A percentile compares a stretch with the other conserved stretches of the same genome.
These are phyloP conservation scores for Xiphydria camelus DNA, from an alignment of 2,888 invertebrate genomes.

Conservation along the genomic window DNA sequence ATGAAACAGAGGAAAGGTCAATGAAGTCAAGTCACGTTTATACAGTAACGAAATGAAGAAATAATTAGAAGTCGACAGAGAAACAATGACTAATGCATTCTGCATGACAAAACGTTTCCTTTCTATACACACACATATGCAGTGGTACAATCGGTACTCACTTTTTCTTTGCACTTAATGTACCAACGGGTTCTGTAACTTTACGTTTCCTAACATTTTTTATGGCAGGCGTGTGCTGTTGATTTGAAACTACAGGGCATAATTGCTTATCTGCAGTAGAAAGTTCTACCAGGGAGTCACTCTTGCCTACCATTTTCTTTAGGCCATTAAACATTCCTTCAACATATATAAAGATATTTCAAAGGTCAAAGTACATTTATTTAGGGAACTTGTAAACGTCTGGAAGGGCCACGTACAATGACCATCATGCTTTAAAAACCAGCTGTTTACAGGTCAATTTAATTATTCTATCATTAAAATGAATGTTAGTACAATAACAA, in stretches of 20 bases:
- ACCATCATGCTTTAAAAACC: no score
- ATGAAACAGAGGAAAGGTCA: slow-evolving; percentile 3
- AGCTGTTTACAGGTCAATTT: neutral
- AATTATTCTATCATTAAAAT: neutral
- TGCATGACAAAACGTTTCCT: no score
- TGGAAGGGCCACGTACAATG: no score
- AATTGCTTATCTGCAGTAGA: slow-evolving; percentile 32
- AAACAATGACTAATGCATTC: no score
- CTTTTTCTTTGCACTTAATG: slow-evolving; percentile 72
- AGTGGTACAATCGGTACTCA: slow-evolving; percentile 46
- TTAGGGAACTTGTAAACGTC: no score
- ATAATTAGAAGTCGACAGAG: no score
- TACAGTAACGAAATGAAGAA: no score
- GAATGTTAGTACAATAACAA: slow-evolving; percentile 13
- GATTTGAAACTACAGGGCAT: slow-evolving; percentile 28
- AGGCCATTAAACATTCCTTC: slow-evolving; percentile 77
- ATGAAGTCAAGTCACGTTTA: slow-evolving; percentile 14
- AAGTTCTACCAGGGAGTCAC: slow-evolving; percentile 61
- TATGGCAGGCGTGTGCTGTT: slow-evolving; percentile 63
- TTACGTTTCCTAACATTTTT: slow-evolving; percentile 71
- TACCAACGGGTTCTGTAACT: slow-evolving; percentile 61
- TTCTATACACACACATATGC: no score
- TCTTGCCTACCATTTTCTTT: slow-evolving; percentile 75
- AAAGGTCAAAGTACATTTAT: no score
- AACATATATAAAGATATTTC: slow-evolving; percentile 15